These are phyloP conservation scores for Desmophyllum pertusum DNA, from an alignment of 92 coral and sea anemone genomes.

Conservation along the genomic window DNA sequence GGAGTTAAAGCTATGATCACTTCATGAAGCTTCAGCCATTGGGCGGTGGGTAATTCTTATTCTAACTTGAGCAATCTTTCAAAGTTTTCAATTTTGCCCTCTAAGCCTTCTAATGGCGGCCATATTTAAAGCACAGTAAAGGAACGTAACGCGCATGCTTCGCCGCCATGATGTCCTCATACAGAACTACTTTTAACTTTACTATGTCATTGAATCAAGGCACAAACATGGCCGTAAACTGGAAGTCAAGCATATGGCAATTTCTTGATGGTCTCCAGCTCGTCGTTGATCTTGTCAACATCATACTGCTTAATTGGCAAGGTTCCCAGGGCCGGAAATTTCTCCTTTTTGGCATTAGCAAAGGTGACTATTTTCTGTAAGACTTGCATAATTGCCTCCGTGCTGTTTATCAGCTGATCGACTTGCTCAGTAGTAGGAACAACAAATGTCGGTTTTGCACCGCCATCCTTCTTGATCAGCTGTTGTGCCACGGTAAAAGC, in stretches of 20 bases:
- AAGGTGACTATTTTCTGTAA: background rate
- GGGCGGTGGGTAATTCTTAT: background rate
- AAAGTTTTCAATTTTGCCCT: background rate
- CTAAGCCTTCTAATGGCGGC: background rate
- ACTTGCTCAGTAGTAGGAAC: background rate
- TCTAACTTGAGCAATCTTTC: background rate
- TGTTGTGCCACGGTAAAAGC: background rate
- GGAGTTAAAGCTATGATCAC: background rate
- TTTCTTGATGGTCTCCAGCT: background rate
- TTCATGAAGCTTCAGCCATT: background rate
- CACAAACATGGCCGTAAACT: too few species aligned
- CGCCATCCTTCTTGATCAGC: background rate
- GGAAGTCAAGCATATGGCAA: background rate
- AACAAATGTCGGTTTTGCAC: background rate
- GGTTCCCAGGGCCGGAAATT: background rate
- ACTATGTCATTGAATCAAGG: too few species aligned
- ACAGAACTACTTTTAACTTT: too few species aligned
- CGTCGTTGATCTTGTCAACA: background rate
- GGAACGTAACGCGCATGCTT: background rate
- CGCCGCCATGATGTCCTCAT: too few species aligned
- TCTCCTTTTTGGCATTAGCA: background rate
- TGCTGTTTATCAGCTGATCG: background rate
- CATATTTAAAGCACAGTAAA: slow-evolving; percentile 4
- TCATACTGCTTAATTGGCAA: background rate
- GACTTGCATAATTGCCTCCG: background rate